Evolutionary conservation across 2,113 vertebrate species (phyloP).

Genomic region (Macrotis lagotis): DNA sequence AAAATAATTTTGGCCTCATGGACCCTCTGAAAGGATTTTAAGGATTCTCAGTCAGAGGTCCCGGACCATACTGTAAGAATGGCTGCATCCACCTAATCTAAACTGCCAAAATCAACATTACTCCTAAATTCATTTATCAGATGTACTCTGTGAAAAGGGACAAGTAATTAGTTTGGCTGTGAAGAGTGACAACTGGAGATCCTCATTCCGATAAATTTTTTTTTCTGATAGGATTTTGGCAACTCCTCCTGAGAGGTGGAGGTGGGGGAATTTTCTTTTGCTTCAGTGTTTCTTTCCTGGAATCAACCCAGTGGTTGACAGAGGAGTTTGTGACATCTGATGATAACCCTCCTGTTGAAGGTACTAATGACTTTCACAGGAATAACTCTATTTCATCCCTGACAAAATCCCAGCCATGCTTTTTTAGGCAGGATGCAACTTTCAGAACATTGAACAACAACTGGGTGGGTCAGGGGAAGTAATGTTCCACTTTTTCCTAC

Average conservation of each 20-base stretch:
- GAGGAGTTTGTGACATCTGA: not conserved
- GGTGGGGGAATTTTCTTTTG: not conserved
- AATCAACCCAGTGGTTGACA: not conserved
- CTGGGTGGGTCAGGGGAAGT: not conserved
- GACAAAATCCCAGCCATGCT: not conserved
- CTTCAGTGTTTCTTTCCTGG: not conserved
- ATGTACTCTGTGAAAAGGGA: not conserved
- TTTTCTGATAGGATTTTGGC: not conserved
- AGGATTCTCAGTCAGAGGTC: not conserved
- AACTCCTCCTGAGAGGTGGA: conserved; percentile 10
- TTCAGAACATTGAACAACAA: not conserved
- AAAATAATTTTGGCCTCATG: not conserved
- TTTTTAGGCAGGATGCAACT: too few species aligned
- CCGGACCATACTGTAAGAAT: not conserved
- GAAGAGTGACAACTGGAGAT: not conserved
- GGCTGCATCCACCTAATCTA: not conserved
- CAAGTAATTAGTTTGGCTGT: not conserved
- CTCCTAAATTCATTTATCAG: not conserved
- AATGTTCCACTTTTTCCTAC: not conserved
- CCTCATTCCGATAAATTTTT: not conserved
- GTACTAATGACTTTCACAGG: not conserved
- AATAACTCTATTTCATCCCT: not conserved
- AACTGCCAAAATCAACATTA: not conserved
- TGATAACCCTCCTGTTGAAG: not conserved
- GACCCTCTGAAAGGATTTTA: not conserved